Base-by-base conservation (phyloP, 2,888 invertebrate species). In the Homarus gammarus region DNA sequence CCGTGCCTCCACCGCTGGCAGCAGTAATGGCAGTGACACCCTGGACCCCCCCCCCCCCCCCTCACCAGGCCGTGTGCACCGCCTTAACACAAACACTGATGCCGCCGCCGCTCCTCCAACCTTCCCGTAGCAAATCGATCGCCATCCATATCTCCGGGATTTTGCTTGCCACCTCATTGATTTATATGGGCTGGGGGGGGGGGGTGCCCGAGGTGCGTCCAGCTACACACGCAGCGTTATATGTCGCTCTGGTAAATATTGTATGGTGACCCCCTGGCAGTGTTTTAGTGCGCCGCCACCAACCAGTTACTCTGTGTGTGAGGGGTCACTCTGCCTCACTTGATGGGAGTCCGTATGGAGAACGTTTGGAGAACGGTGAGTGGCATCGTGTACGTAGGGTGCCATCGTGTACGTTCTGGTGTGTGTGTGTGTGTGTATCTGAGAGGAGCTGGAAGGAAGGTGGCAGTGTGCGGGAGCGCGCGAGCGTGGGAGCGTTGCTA, bases 401-500 rank as follows among this genome's bases (percentile, higher is more conserved):
- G 56, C 84, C 84, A 84, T 84, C 73, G 61, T 84, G 84, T 84
- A 61, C 49, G 73, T 84, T 40, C 15, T 56, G 61, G 36, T 36
- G 38, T 36, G 83, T 79, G 51, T 44, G 70, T 70, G 82, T 51
- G 64, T 31, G 68, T 68, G 40, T 82, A 12, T 44, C 56, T 44
- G 68, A 56, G 68, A 68, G 12, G 44, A 38, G 36, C 40, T 40
- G 49, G 61, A 49, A 44, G 31, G 70, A 61, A 61, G 84, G 64
- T 72, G 75, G 84, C 64, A 44, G 83, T 83, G 83, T 72, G 51
- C 51, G 72, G 44, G 83, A 40, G 75, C 84, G 75, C 84, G 49
- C 33, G 84, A 84, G 84, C 75, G 84, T 84, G 84, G 75, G 84
- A 84, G 84, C 84, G 84, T 84, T 36, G 75, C 84, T 61, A 84